Base-by-base conservation (phyloP, 1,140 invertebrate species). In the Diachasma alloeum region DNA sequence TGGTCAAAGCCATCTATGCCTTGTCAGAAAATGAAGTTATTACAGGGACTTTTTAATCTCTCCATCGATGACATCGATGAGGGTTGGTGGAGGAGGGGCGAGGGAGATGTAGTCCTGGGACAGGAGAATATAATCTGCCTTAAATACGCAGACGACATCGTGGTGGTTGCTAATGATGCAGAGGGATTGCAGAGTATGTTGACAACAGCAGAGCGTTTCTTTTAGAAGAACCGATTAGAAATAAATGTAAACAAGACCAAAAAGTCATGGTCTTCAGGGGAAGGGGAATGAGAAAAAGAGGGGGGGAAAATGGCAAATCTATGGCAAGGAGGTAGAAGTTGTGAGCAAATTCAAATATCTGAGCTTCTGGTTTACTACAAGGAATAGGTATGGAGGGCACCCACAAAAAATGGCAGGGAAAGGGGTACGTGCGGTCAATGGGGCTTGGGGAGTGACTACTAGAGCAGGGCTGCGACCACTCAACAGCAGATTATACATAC, bases 341-440 rank as follows among this genome's bases (percentile, higher is more conserved):
- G 73, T 74, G 3, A 44, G 48, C 10, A 24, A n/a, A 0, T 72
- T 72, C 24, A 48, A 36, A 53, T 72, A 72, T 56, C 31, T 72
- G 19, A 48, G 71, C 0, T 72, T 17, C 15, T 72, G 71, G 71
- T 72, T 56, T 26, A 11, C 71, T 1, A 31, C 44, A 10, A 13
- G 26, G 24, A 53, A 53, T 24, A 11, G 0, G n/a, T 15, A n/a
- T 3, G 19, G 4, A 5, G 71, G 37, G n/a, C 42, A 72, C n/a
- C 15, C 9, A 10, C 10, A 15, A n/a, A 72, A 53, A 56, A 72
- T n/a, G n/a, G n/a, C n/a, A n/a, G n/a, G n/a, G n/a, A n/a, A n/a
- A n/a, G n/a, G n/a, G n/a, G n/a, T n/a, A 72, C 71, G 56, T 72
- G 68, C 53, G 56, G 42, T 66, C 56, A 67, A 63, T 66, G 19